Percentiles rank a stretch among this genome's conserved stretches.
Evolutionary conservation across 2,797 vertebrate genomes (phyloP).

Genomic region (Muscicapa comitata): DNA sequence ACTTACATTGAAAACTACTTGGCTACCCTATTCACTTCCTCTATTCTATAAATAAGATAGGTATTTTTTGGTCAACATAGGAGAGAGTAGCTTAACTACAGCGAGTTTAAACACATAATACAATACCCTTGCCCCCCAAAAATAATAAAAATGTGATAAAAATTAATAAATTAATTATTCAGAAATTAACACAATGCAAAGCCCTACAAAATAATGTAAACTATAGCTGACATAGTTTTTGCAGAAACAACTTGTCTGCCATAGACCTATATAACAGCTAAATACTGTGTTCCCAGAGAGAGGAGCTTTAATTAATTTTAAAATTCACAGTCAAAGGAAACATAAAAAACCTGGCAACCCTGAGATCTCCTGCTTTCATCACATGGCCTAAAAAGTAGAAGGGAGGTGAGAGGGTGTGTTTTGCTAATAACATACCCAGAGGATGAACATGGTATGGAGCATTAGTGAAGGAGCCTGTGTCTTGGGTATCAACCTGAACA

Average conservation of each 20-base stretch:
- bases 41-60: not conserved
- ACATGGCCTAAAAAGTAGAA: not conserved
- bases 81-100: not conserved
- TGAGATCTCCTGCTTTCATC: not conserved
- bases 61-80: not conserved
- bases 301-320: not conserved
- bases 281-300: not conserved
- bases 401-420: not conserved
- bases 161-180: not conserved
- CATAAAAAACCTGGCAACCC: not conserved
- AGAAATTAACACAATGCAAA: not conserved
- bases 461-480: not conserved
- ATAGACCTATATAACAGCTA: not conserved
- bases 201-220: not conserved
- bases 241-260: not conserved
- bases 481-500: not conserved
- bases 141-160: not conserved
- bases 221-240: not conserved
- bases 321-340: not conserved
- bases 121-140: accelerated
- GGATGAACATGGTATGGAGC: not conserved
- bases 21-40: not conserved
- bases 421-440: not conserved
- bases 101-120: not conserved
- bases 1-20: not conserved